Evolutionary conservation across 2,797 vertebrate species (phyloP).

Genomic region (Muraenolepis orangiensis): DNA sequence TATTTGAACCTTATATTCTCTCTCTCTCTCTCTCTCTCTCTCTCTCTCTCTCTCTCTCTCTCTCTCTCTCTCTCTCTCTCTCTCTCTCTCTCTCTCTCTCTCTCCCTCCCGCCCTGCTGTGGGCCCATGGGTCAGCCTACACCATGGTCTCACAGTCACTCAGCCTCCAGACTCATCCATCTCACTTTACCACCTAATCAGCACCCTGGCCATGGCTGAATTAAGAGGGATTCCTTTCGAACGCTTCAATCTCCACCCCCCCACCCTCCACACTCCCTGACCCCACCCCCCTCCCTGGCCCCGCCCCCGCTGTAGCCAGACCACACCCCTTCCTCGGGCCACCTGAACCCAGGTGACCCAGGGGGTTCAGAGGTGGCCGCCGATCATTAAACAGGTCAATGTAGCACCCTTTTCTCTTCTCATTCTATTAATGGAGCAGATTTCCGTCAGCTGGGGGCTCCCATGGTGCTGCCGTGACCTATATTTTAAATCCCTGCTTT

Average conservation of each 20-base stretch:
- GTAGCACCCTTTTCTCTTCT: background rate
- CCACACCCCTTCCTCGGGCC: background rate
- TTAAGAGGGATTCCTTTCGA: constrained; percentile 68
- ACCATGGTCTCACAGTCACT: constrained; percentile 71
- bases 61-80: background rate
- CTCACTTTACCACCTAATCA: constrained; percentile 74
- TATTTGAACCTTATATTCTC: constrained; percentile 22
- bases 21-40: no score
- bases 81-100: constrained; percentile 21
- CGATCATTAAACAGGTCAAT: background rate
- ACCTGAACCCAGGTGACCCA: background rate
- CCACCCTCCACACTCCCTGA: background rate
- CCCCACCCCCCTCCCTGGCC: constrained; percentile 22
- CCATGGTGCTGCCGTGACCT: background rate
- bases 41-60: background rate
- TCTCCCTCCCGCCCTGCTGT: constrained; percentile 34
- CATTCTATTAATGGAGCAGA: background rate
- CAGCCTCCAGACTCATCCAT: constrained; percentile 72
- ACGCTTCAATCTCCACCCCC: constrained; percentile 6
- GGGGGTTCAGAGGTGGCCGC: background rate
- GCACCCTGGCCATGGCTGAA: constrained; percentile 70
- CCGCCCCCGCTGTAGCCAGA: background rate
- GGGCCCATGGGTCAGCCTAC: constrained; percentile 61
- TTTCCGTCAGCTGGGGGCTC: background rate
- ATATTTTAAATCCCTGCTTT: constrained; percentile 47